Evolutionary conservation across 1,140 invertebrate species (phyloP), one percentile per base, ranked within the genome.

Genomic region (Apolygus lucorum): DNA sequence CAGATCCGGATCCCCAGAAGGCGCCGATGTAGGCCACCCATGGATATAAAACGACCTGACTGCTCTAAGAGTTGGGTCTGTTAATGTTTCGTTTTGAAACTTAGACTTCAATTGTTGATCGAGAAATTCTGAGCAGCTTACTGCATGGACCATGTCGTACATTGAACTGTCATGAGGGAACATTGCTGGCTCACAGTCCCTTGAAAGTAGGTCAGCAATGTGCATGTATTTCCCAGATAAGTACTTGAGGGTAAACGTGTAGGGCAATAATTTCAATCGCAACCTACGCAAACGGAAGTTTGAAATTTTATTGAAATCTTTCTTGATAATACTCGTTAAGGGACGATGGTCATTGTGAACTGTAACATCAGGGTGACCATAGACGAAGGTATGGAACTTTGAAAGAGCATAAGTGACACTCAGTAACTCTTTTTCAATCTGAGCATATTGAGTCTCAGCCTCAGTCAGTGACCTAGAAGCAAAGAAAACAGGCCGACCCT

Each of bases 371-470:
- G 68, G 72, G 11, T 65, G 63, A 11, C 77, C 78, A 75, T 74
- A 76, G 13, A 78, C 49, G 71, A 75, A 75, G 26, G 74, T 54
- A 28, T 73, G 67, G 68, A 81, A 83, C 68, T 75, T 77, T 68
- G 74, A 72, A 73, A 72, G 76, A 28, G 71, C 76, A 75, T 75
- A 79, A 59, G 75, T 28, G 21, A 82, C 77, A 25, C 77, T 78
- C 14, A 79, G 74, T 14, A 76, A 70, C 72, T 82, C 80, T 69
- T 79, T 81, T 68, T 83, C 80, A 28, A 81, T 81, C 71, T 80
- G 78, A 4, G 77, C 72, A 72, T 81, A 83, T 26, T 76, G 75
- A 52, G 74, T 49, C 72, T 83, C 76, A 26, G 75, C 68, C 26
- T 70, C 72, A 21, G 72, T 77, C 54, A 78, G 65, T 8, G 74